Percentiles rank a stretch among this genome's conserved stretches.
phyloP scores from a whole-genome alignment of 2,113 vertebrate species.

The Echinops telfairi region DNA sequence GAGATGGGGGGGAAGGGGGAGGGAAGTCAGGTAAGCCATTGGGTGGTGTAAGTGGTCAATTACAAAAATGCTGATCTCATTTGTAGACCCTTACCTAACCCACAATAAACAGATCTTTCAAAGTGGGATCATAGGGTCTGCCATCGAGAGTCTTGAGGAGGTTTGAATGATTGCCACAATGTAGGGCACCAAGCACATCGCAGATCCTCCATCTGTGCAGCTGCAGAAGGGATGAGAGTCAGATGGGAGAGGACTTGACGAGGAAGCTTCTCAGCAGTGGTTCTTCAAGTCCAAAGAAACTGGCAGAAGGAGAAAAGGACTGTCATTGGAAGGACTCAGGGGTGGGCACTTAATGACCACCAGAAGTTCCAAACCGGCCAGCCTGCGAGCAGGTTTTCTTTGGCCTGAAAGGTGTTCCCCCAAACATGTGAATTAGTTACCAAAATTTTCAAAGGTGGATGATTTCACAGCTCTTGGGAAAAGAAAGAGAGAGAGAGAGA shows the following conservation, averaged over 20 bases:
- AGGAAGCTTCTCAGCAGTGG: not conserved
- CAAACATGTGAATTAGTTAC: conserved; percentile 49
- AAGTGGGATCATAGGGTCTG: too few species aligned
- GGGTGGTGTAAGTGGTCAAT: too few species aligned
- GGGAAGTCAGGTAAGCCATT: too few species aligned
- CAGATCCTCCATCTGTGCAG: not conserved
- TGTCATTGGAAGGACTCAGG: not conserved
- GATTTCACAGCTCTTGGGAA: too few species aligned
- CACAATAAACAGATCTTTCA: too few species aligned
- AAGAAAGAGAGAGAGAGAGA: too few species aligned
- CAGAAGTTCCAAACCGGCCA: conserved; percentile 32
- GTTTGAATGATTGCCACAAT: conserved; percentile 28
- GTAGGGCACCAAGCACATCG: conserved; percentile 9
- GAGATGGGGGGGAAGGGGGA: too few species aligned
- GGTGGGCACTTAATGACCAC: not conserved
- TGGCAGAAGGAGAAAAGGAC: conserved; percentile 33
- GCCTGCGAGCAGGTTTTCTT: conserved; percentile 50
- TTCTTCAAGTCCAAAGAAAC: not conserved
- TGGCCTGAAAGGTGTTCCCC: conserved; percentile 46
- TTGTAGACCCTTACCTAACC: too few species aligned
- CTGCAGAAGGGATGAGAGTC: conserved; percentile 14
- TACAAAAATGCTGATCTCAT: too few species aligned
- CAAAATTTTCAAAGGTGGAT: conserved; percentile 58
- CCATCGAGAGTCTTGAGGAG: not conserved
- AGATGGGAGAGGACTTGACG: not conserved